Percentiles rank a stretch among this genome's conserved stretches.
Conservation (phyloP, 1,140 invertebrate genomes). For the Ostrea denselamellosa region DNA sequence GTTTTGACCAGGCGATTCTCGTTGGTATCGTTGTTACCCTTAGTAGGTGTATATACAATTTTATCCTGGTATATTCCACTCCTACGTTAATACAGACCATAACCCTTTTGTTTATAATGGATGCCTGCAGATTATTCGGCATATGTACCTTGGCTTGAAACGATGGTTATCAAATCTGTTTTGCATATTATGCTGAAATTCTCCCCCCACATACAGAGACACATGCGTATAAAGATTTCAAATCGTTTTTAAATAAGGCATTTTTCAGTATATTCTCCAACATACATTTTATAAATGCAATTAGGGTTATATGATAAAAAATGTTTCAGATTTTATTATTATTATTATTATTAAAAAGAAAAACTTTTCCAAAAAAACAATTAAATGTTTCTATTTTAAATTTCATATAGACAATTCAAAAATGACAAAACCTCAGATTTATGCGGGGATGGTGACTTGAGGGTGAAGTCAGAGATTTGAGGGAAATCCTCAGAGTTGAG, state of each 20-base stretch:
- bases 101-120: background rate
- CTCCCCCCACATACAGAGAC: too few relatives aligned
- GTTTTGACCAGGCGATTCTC: conserved; percentile 11
- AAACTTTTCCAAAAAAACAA: background rate
- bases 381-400: background rate
- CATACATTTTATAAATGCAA: too few relatives aligned
- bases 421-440: background rate
- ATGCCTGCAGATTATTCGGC: background rate
- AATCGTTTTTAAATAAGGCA: too few relatives aligned
- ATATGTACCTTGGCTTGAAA: background rate
- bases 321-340: too few relatives aligned
- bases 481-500: too few relatives aligned
- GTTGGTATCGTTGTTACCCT: background rate
- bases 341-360: too few relatives aligned
- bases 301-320: too few relatives aligned
- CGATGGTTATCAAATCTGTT: background rate
- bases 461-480: too few relatives aligned
- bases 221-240: too few relatives aligned
- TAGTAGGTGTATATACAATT: conserved; percentile 10
- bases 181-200: too few relatives aligned
- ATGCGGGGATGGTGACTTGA: too few relatives aligned
- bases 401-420: background rate
- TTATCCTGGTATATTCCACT: background rate
- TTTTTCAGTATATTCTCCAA: too few relatives aligned
- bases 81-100: background rate